Base-by-base conservation (phyloP, 2,797 vertebrate genomes). In the Phylloscopus collybita region DNA sequence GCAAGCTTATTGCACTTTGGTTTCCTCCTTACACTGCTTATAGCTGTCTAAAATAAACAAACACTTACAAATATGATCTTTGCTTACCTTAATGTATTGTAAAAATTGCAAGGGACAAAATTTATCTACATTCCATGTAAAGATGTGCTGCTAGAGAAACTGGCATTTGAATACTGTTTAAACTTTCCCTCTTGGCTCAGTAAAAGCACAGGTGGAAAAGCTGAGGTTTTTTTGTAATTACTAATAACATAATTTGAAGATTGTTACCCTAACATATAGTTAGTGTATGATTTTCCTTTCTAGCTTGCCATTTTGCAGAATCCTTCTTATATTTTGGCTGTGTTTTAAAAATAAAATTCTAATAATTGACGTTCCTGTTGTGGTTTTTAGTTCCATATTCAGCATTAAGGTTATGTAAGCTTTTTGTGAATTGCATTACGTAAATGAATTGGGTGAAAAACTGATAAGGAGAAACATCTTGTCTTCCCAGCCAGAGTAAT, bases 141-240 rank as follows among this genome's bases (percentile, higher is more conserved):
- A 76, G 27, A 6, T 26, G 54, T 65, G 62, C 45, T 88, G 42
- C 23, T 34, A 13, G 42, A 72, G 53, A 67, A 71, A 42, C 18
- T 50, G 42, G 29, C 5, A 30, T 0, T 15, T 79, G 27, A 47
- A 7, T 20, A 17, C 6, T 42, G 29, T n/a, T 74, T 67, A 50
- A 42, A 47, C 30, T 67, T 75, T 27, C 20, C 16, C 14, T 66
- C 44, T 72, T 74, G 11, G 10, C 42, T 82, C 27, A 34, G 13
- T 61, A 62, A 69, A 85, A 80, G 13, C 27, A 66, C 6, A 26
- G 30, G 36, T 57, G 23, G 34, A 80, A 86, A 80, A 53, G 18
- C 15, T 10, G 29, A 0, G 1, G 2, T 0, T 9, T 22, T 69
- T 72, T 82, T 2, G 15, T 60, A 53, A 49, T 74, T 60, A 13